These are phyloP conservation scores for Sesia apiformis DNA, from an alignment of 2,888 invertebrate genomes.

Conservation along the genomic window DNA sequence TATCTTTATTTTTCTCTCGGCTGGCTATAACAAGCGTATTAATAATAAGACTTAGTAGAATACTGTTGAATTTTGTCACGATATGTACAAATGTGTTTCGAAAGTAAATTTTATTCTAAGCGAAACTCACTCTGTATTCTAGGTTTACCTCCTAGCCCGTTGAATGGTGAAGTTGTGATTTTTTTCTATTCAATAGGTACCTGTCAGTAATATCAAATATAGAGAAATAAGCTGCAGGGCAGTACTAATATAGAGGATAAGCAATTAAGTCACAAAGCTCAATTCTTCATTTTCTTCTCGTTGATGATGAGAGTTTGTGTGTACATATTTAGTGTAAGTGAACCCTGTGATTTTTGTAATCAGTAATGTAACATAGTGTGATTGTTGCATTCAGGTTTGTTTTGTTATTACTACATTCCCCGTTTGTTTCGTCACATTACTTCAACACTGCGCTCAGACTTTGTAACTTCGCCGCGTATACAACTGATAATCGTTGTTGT, in stretches of 20 bases:
- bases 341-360: conserved; percentile 61
- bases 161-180: conserved; percentile 70
- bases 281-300: conserved; percentile 56
- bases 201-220: conserved; percentile 16
- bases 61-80: conserved; percentile 72
- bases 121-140: conserved; percentile 62
- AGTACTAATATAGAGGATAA: conserved; percentile 40
- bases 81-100: conserved; percentile 73
- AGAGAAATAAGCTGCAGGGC: conserved; percentile 39
- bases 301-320: conserved; percentile 57
- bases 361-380: conserved; percentile 46
- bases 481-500: not conserved
- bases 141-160: conserved; percentile 58
- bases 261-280: conserved; percentile 60
- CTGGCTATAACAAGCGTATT: conserved; percentile 44
- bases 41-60: conserved; percentile 59
- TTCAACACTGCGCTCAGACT: not conserved
- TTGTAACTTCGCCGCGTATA: not conserved
- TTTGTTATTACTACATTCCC: conserved; percentile 18
- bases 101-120: conserved; percentile 70
- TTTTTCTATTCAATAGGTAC: conserved; percentile 49
- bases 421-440: conserved; percentile 11
- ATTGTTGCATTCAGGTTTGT: conserved; percentile 40
- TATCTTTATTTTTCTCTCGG: conserved; percentile 50
- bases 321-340: conserved; percentile 70